Evolutionary conservation across 1,140 invertebrate genomes (phyloP).

Genomic region (Euura lappo): DNA sequence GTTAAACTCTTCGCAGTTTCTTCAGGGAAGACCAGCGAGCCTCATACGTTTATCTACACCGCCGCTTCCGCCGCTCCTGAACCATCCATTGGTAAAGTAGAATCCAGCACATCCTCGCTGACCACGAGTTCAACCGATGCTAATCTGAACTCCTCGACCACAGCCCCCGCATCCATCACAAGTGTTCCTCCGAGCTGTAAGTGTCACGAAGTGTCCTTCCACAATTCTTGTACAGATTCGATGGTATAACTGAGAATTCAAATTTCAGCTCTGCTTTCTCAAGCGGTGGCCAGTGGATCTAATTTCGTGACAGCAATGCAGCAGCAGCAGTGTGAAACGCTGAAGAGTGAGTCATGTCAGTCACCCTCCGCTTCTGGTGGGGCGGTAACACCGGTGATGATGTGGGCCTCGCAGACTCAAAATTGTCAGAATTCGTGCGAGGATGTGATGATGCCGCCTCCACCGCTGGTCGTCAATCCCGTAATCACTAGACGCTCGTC

Average conservation of each 20-base stretch:
- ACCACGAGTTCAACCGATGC: conserved; percentile 26
- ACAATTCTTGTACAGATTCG: background rate
- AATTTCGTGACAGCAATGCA: conserved; percentile 43
- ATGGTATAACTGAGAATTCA: conserved; percentile 10
- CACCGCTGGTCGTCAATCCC: conserved; percentile 46
- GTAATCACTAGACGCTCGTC: conserved; percentile 48
- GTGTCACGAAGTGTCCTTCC: conserved; percentile 18
- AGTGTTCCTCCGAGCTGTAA: conserved; percentile 35
- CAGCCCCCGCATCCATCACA: conserved; percentile 31
- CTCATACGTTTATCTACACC: conserved; percentile 85
- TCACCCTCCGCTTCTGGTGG: conserved; percentile 38
- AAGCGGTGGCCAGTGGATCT: conserved; percentile 35
- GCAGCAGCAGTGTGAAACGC: conserved; percentile 32
- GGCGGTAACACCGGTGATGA: conserved; percentile 47
- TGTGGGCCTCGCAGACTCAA: conserved; percentile 47
- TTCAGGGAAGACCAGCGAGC: conserved; percentile 87
- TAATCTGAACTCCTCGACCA: conserved; percentile 61
- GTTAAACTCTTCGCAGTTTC: conserved; percentile 84
- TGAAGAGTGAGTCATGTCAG: conserved; percentile 53
- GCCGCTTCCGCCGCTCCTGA: conserved; percentile 54
- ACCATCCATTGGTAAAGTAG: conserved; percentile 47
- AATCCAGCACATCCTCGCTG: conserved; percentile 34
- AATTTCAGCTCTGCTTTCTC: conserved; percentile 41
- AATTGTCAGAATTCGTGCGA: conserved; percentile 33
- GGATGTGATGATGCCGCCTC: conserved; percentile 58